A percentile compares a stretch with the other conserved stretches of the same genome.
Evolutionary conservation across 2,113 vertebrate genomes (phyloP).

Genomic region (Carettochelys insculpta): DNA sequence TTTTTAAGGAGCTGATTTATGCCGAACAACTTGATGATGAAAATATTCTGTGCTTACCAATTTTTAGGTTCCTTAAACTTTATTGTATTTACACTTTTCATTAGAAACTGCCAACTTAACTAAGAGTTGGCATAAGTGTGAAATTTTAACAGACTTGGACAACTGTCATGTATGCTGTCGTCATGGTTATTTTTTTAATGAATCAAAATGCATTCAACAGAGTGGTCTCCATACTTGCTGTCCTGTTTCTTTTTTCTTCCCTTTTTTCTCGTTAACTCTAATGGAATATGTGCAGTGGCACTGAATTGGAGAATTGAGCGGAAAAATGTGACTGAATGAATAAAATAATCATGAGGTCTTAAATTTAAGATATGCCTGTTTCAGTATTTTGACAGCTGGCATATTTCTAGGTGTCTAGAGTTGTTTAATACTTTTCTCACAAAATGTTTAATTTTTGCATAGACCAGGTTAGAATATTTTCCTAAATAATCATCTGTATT

Average conservation of each 20-base stretch:
- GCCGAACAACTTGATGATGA: neutral
- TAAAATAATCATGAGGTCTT: neutral
- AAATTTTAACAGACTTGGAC: neutral
- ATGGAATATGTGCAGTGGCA: neutral
- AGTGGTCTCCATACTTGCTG: neutral
- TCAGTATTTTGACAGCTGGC: neutral
- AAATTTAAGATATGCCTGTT: neutral
- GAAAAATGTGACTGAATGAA: conserved; percentile 21
- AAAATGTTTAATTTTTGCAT: neutral
- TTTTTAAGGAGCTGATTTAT: neutral
- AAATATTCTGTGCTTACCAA: neutral
- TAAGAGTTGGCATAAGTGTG: neutral
- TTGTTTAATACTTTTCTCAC: neutral
- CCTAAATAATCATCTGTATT: neutral
- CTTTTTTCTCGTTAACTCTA: conserved; percentile 20
- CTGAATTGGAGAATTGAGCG: neutral
- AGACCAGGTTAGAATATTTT: neutral
- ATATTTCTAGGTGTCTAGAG: neutral
- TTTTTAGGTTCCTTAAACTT: neutral
- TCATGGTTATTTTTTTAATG: neutral
- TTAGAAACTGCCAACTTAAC: neutral
- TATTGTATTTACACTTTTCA: neutral
- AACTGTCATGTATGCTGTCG: neutral
- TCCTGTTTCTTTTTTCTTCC: neutral
- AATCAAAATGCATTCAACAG: conserved; percentile 2